These are phyloP conservation scores for Philantomba maxwellii DNA, from an alignment of 2,113 vertebrate genomes.

Conservation along the genomic window DNA sequence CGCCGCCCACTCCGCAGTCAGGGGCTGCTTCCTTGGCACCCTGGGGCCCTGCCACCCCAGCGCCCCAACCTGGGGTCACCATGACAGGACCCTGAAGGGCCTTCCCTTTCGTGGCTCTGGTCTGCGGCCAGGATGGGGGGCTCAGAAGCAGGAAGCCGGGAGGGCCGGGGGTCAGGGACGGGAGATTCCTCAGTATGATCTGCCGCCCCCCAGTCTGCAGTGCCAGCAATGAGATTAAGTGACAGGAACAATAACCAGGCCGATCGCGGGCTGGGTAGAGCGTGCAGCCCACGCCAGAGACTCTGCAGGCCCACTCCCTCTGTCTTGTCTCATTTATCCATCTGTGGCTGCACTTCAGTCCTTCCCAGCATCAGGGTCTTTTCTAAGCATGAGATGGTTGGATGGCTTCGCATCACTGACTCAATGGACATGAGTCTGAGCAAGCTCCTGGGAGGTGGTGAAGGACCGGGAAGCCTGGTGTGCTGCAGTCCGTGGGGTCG, in stretches of 20 bases:
- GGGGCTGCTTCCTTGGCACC: not conserved
- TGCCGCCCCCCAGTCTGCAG: not conserved
- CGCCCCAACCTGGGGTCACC: not conserved
- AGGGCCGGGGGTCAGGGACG: not conserved
- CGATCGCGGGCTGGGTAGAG: fast-evolving
- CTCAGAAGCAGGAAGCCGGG: not conserved
- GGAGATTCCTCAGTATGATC: not conserved
- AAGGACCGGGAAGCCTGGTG: not conserved
- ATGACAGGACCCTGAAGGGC: not conserved
- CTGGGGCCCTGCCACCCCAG: not conserved
- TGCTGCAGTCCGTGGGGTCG: not conserved
- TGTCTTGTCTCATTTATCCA: not conserved
- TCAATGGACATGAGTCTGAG: not conserved
- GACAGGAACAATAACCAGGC: not conserved
- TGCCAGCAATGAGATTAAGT: not conserved
- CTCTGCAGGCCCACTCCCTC: not conserved
- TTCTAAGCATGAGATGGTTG: not conserved
- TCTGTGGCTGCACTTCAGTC: not conserved
- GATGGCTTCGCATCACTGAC: not conserved
- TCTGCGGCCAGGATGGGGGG: not conserved
- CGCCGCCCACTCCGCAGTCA: fast-evolving
- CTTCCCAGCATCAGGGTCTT: not conserved
- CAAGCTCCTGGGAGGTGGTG: not conserved
- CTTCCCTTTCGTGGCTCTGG: slow-evolving; percentile 21
- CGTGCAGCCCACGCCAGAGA: not conserved